phyloP scores from a whole-genome alignment of 1,140 invertebrate genomes.

The Phocides pigmalion region DNA sequence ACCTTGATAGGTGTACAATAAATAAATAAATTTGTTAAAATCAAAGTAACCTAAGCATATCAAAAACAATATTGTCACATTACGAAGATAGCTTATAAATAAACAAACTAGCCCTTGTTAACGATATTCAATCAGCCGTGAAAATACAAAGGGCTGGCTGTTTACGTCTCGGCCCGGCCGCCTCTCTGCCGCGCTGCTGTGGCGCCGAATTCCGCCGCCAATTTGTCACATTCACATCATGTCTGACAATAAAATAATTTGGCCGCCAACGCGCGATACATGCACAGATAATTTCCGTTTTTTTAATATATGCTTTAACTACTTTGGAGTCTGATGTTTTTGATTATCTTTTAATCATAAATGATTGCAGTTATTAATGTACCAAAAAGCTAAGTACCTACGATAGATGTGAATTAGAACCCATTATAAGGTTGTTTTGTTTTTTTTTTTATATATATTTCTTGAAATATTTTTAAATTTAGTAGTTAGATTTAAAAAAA shows the following conservation, averaged over 20 bases:
- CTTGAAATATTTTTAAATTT: too few species aligned
- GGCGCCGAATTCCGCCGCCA: slow-evolving; percentile 66
- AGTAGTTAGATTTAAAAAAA: too few species aligned
- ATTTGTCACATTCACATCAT: slow-evolving; percentile 66
- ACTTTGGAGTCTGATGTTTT: neutral
- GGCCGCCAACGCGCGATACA: slow-evolving; percentile 32
- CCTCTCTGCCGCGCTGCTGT: slow-evolving; percentile 46
- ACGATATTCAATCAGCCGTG: slow-evolving; percentile 50
- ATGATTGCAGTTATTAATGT: too few species aligned
- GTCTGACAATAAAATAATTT: slow-evolving; percentile 74
- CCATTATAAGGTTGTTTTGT: too few species aligned
- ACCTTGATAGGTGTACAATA: too few species aligned
- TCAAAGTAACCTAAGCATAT: neutral
- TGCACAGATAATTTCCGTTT: slow-evolving; percentile 16
- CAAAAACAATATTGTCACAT: slow-evolving; percentile 10
- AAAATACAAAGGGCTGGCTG: slow-evolving; percentile 51
- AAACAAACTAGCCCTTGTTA: slow-evolving; percentile 38
- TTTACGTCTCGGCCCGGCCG: slow-evolving; percentile 51
- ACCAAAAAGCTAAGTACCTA: too few species aligned
- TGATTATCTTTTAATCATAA: too few species aligned
- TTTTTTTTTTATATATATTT: too few species aligned
- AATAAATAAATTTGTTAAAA: neutral
- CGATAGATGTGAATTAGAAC: too few species aligned
- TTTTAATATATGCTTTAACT: slow-evolving; percentile 2
- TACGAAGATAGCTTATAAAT: slow-evolving; percentile 5